These are phyloP conservation scores for Caenorhabditis inopinata DNA, from an alignment of 1,140 invertebrate species.

Conservation along the genomic window DNA sequence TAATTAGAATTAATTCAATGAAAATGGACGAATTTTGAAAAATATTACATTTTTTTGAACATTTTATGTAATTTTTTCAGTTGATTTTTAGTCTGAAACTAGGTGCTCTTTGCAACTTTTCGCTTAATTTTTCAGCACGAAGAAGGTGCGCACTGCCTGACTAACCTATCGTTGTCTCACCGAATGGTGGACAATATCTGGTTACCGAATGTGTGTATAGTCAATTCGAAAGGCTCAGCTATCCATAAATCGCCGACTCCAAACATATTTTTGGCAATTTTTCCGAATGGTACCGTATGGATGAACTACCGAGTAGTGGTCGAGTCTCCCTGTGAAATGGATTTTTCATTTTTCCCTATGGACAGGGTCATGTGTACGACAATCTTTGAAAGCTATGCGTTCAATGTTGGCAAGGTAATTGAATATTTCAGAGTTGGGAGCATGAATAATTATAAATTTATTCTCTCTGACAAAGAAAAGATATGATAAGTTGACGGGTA, in stretches of 20 bases:
- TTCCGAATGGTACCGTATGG: constrained; percentile 64
- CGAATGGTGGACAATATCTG: constrained; percentile 65
- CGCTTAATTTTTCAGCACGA: constrained; percentile 51
- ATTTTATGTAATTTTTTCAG: too few relatives aligned
- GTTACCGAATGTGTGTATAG: constrained; percentile 57
- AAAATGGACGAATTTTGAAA: too few relatives aligned
- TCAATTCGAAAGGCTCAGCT: constrained; percentile 49
- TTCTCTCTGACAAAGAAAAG: too few relatives aligned
- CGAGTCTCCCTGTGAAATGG: constrained; percentile 65
- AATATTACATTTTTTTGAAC: too few relatives aligned
- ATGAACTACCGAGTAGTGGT: constrained; percentile 62
- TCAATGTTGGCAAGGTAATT: constrained; percentile 65
- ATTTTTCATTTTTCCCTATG: constrained; percentile 63
- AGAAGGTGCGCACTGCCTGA: constrained; percentile 65
- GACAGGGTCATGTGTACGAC: constrained; percentile 63
- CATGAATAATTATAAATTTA: too few relatives aligned
- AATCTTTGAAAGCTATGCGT: constrained; percentile 63
- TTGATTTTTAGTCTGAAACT: too few relatives aligned
- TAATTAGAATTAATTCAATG: too few relatives aligned
- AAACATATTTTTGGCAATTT: constrained; percentile 65
- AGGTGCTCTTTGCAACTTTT: too few relatives aligned
- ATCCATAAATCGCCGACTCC: constrained; percentile 65
- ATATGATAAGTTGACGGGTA: too few relatives aligned
- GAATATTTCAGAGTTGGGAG: too few relatives aligned
- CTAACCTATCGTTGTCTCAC: constrained; percentile 62